phyloP scores from a whole-genome alignment of 2,113 vertebrate genomes.

The Rhea pennata region DNA sequence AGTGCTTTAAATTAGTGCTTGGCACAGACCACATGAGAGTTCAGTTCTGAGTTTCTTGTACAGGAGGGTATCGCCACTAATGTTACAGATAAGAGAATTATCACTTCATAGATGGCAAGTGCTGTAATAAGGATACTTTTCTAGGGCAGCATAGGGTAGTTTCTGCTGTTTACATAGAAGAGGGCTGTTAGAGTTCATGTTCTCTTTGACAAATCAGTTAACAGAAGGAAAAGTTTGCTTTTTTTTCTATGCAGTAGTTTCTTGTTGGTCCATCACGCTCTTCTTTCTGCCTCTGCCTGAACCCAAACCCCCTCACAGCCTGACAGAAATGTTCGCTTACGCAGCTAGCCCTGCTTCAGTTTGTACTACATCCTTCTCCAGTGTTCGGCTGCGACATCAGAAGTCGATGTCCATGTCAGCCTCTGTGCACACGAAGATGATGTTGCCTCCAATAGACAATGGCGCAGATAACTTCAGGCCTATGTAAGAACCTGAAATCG shows the following conservation, averaged over 20 bases:
- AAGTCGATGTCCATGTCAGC: slow-evolving; percentile 85
- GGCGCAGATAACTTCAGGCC: slow-evolving; percentile 86
- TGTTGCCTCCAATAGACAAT: slow-evolving; percentile 87
- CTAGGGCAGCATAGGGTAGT: slow-evolving; percentile 14
- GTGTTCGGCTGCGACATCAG: slow-evolving; percentile 87
- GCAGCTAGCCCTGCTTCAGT: slow-evolving; percentile 85
- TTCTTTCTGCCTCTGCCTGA: slow-evolving; percentile 83
- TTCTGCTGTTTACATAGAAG: not conserved
- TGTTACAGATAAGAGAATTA: slow-evolving; percentile 14
- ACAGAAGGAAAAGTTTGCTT: slow-evolving; percentile 63
- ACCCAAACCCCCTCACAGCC: slow-evolving; percentile 80
- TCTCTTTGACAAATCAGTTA: slow-evolving; percentile 32
- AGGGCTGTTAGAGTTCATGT: not conserved
- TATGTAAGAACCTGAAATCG: slow-evolving; percentile 82
- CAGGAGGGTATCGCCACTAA: not conserved
- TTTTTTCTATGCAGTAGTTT: slow-evolving; percentile 61
- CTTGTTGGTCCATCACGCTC: slow-evolving; percentile 76
- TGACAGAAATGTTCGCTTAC: slow-evolving; percentile 86
- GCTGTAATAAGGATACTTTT: not conserved
- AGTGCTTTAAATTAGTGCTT: not conserved
- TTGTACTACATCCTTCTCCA: slow-evolving; percentile 84
- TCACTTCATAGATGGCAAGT: not conserved
- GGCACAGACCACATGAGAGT: not conserved
- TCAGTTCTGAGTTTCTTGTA: not conserved
- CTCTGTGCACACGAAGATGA: slow-evolving; percentile 86